Percentiles rank a stretch among this genome's conserved stretches.
Evolutionary conservation across 2,113 vertebrate genomes (phyloP).

Genomic region (Cyrtonyx montezumae): DNA sequence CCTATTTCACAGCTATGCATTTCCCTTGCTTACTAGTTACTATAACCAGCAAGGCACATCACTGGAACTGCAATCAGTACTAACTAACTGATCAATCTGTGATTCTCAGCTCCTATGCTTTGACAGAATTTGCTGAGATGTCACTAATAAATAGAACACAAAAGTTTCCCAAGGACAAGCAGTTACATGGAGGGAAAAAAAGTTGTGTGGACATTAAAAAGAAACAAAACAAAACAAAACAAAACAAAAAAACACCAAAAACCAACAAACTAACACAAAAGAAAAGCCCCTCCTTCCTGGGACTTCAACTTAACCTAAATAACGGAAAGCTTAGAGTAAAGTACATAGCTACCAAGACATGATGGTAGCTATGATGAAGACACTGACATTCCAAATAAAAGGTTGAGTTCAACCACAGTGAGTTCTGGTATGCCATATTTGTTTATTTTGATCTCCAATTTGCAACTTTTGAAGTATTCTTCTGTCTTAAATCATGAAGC

Average conservation of each 20-base stretch:
- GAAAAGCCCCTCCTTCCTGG: neutral
- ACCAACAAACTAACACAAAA: too few species aligned
- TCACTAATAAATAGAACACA: neutral
- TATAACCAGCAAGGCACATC: neutral
- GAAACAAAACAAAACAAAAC: neutral
- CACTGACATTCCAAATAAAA: neutral
- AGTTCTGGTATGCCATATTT: neutral
- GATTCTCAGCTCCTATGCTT: neutral
- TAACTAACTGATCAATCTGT: neutral
- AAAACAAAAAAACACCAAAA: too few species aligned
- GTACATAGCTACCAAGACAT: neutral
- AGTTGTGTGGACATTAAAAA: too few species aligned
- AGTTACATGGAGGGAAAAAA: neutral
- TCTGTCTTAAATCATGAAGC: rapidly evolving
- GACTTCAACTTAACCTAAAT: neutral
- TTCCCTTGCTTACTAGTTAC: neutral
- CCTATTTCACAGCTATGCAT: neutral
- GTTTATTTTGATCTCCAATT: neutral
- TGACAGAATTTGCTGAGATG: neutral
- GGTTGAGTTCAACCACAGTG: neutral
- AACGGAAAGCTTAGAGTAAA: neutral
- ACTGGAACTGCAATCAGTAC: too few species aligned
- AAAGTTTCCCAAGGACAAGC: neutral
- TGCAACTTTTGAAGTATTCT: neutral
- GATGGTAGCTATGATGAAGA: too few species aligned